Percentiles rank a stretch among this genome's conserved stretches.
These are phyloP conservation scores for Sanderia malayensis DNA, from an alignment of 30 jellyfish, hydroid and myxozoan genomes.

Conservation along the genomic window DNA sequence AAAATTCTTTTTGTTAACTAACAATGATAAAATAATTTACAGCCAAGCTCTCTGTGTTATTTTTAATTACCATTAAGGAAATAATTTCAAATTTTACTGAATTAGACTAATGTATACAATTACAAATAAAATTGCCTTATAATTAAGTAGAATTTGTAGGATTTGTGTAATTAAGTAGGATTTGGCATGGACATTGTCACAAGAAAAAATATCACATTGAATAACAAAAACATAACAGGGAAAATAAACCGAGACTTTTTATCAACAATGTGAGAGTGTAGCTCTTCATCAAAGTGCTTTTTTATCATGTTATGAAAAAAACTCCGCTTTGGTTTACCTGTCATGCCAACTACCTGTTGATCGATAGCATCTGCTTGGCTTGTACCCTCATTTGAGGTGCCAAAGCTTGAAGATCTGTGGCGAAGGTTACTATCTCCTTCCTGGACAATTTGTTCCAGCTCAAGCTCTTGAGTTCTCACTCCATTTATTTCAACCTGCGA, in stretches of 20 bases:
- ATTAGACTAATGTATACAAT: no score
- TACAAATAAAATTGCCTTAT: no score
- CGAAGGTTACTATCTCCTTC: neutral
- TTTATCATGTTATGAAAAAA: neutral
- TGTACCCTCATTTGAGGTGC: neutral
- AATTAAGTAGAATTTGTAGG: no score
- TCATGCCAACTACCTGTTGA: neutral
- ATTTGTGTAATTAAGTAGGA: no score
- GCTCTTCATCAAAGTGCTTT: slow-evolving; percentile 5
- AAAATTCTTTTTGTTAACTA: no score
- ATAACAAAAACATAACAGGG: slow-evolving; percentile 18
- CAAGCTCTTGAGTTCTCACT: no score
- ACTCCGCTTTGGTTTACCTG: neutral
- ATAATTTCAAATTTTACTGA: no score
- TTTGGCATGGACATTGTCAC: no score
- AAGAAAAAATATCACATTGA: slow-evolving; percentile 14
- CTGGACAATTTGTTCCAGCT: neutral
- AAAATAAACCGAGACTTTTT: slow-evolving; percentile 15
- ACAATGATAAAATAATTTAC: no score
- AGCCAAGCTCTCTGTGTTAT: no score
- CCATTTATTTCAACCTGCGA: no score
- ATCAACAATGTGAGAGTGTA: slow-evolving; percentile 23
- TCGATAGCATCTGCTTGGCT: neutral
- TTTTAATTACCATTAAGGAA: no score
- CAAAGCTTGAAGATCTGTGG: neutral